Base-by-base conservation (phyloP, 2,888 invertebrate species). In the Anoncus sp. region DNA sequence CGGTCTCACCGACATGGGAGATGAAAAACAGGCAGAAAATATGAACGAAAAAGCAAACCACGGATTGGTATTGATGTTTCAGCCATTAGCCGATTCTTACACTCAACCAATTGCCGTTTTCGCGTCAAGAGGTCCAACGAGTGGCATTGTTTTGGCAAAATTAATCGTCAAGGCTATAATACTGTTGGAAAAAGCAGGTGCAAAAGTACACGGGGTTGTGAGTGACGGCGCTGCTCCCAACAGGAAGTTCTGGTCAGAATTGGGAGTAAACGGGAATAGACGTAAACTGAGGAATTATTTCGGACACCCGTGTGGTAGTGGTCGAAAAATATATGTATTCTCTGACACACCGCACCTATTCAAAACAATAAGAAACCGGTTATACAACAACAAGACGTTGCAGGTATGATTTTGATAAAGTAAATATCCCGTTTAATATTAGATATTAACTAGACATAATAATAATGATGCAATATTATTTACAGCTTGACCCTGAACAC, bases 291-390 rank as follows among this genome's bases (percentile, higher is more conserved):
- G 7, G 31, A 31, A 31, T 7, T 31, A 31, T 7, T 77, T 76
- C 24, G 10, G 14, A 12, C 82, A 82, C 62, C 79, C 81, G 22
- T 16, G 69, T 16, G 77, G 77, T 65, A 74, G 71, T 7, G 22
- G 27, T 2, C 43, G 79, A 63, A 75, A 77, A 62, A 24, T 84
- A 22, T 82, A 80, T 51, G 60, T 80, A 38, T 82, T 84, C 35
- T 83, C 83, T 4, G 80, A 83, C 40, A 79, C 79, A 10, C 82
- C 80, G 5, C 81, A 85, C 35, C 57, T 84, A 2, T 67, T 85
- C 0, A 84, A 85, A 65, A 78, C 78, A 47, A 70, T 84, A 3
- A 55, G 82, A 65, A 84, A 83, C 69, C 75, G 84, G 27, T 24
- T 82, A 16, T 73, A 69, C 14, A 65, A 65, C 27, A 77, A 49